A percentile compares a stretch with the other conserved stretches of the same genome.
Conservation (phyloP, 2,888 invertebrate genomes). For the Ommatoiulus sabulosus region DNA sequence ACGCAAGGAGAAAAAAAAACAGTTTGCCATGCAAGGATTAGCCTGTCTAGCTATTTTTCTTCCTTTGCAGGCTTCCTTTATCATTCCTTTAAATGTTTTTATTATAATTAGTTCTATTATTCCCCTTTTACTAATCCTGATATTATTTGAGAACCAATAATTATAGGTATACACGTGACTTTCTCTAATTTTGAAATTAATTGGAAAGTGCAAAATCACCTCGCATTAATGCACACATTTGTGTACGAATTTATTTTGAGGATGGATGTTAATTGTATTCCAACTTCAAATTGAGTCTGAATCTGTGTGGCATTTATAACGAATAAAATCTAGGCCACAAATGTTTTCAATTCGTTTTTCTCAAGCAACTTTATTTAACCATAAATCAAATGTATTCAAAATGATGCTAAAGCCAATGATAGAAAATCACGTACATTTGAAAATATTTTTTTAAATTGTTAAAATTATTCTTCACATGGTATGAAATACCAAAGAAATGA, state of each 20-base stretch:
- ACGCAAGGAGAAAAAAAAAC: slow-evolving; percentile 8
- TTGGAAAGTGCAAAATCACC: slow-evolving; percentile 30
- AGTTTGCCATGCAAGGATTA: slow-evolving; percentile 25
- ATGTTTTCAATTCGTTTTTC: not conserved
- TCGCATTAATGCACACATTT: slow-evolving; percentile 21
- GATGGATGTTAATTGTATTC: slow-evolving; percentile 38
- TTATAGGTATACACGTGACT: slow-evolving; percentile 45
- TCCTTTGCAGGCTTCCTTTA: slow-evolving; percentile 42
- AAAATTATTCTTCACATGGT: too few relatives aligned
- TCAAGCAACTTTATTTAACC: slow-evolving; percentile 4
- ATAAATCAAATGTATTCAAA: too few relatives aligned
- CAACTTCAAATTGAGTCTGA: slow-evolving; percentile 27
- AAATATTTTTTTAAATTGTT: too few relatives aligned
- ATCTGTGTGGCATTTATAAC: slow-evolving; percentile 20
- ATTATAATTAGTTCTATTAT: slow-evolving; percentile 37
- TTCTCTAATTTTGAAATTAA: slow-evolving; percentile 24
- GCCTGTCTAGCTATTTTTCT: slow-evolving; percentile 32
- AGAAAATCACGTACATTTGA: too few relatives aligned
- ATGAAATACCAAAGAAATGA: too few relatives aligned
- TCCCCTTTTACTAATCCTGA: slow-evolving; percentile 37
- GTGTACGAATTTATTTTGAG: slow-evolving; percentile 23
- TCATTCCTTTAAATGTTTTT: slow-evolving; percentile 52
- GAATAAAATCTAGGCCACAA: slow-evolving; percentile 43
- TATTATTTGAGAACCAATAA: slow-evolving; percentile 26
- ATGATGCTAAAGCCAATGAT: too few relatives aligned